Conservation (phyloP, 2,797 vertebrate species). For the Gallirallus australis region DNA sequence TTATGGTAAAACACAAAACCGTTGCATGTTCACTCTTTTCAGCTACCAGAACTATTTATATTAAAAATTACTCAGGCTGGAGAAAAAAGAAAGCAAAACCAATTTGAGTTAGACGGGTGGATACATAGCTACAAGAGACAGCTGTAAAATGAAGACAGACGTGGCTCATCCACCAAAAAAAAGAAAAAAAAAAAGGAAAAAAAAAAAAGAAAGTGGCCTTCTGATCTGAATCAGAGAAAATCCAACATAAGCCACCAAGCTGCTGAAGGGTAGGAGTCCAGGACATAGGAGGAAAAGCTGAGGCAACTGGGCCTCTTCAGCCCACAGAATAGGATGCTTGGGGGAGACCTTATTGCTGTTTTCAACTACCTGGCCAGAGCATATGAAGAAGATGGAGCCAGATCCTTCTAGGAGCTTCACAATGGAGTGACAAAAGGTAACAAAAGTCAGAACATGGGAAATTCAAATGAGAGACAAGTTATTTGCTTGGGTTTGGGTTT, state of each 20-base stretch:
- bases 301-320: not conserved
- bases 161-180: not conserved
- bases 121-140: not conserved
- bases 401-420: not conserved
- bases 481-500: not conserved
- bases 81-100: not conserved
- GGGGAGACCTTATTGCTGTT: not conserved
- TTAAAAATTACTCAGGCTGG: not conserved
- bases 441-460: not conserved
- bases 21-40: not conserved
- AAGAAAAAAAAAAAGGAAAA: not conserved
- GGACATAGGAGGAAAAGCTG: not conserved
- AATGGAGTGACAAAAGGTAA: not conserved
- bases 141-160: not conserved
- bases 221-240: not conserved
- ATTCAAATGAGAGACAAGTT: not conserved
- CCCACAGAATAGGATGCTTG: not conserved
- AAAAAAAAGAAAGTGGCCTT: not conserved
- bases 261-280: not conserved
- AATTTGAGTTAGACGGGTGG: not conserved
- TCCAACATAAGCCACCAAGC: not conserved
- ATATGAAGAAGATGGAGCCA: not conserved
- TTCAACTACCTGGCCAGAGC: not conserved
- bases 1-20: not conserved
- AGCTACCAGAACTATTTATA: not conserved